Base-by-base conservation (phyloP, 2,113 vertebrate species). In the Circaetus gallicus region DNA sequence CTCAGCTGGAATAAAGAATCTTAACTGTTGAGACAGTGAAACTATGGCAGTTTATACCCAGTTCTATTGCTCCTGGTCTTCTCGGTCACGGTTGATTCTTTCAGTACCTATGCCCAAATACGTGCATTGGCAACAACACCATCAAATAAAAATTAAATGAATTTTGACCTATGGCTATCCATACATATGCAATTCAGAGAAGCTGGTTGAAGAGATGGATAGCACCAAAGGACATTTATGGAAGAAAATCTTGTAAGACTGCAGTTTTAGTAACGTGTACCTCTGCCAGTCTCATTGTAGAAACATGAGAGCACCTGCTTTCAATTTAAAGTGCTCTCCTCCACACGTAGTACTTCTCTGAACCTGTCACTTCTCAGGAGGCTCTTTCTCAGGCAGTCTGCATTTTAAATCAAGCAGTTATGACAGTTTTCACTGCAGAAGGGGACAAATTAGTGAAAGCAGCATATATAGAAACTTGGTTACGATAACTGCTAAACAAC, bases 341-440 rank as follows among this genome's bases (percentile, higher is more conserved):
- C 70, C 82, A 66, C 72, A 47, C 1, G 0, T 17, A 70, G 62
- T 58, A 18, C 88, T 87, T 65, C 85, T 93, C 88, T 70, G 86
- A 82, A 91, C 79, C 87, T 77, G 63, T 86, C 89, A 85, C 71
- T 95, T 72, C 96, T 95, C 92, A 78, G 78, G 91, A 96, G 76
- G 45, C 71, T 85, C 70, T 40, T 91, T 90, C 83, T 81, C 43
- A 50, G 89, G 59, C 93, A 86, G 61, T 43, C 88, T 96, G 79
- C 79, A 73, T 97, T 94, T 95, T 89, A 92, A 96, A 92, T 78
- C 34, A 71, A 95, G 82, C 49, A 71, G 80, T 87, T 94, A 90
- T 85, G 93, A 93, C 87, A 96, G 82, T 93, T 95, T 90, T 74
- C 93, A 34, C 53, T 74, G 94, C 89, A 90, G 86, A 95, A 71